Conservation (phyloP, 1,140 invertebrate genomes). For the Phocides pigmalion region DNA sequence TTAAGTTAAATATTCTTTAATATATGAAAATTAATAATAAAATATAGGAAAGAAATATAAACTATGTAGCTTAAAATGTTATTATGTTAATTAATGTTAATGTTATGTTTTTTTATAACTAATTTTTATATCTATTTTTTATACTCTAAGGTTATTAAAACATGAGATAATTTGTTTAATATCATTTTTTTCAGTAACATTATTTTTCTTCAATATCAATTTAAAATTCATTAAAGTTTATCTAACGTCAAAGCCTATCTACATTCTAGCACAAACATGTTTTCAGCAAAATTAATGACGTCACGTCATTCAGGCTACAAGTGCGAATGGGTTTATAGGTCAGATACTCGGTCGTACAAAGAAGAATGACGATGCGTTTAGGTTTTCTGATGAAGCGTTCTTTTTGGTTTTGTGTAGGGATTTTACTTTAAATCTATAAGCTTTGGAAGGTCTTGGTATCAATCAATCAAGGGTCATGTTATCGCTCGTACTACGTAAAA, state of each 20-base stretch:
- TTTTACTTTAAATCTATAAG: neutral
- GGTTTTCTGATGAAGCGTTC: slow-evolving; percentile 3
- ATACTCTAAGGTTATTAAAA: no score
- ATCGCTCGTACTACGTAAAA: no score
- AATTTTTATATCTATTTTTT: no score
- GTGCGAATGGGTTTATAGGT: slow-evolving; percentile 29
- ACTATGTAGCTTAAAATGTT: no score
- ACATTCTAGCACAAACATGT: slow-evolving; percentile 9
- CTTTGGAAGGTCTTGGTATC: neutral
- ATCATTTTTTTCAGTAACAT: neutral
- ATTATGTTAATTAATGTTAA: no score
- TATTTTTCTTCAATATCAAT: neutral
- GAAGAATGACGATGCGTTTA: slow-evolving; percentile 14
- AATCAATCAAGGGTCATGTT: no score
- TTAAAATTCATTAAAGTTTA: slow-evolving; percentile 12
- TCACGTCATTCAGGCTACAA: slow-evolving; percentile 39
- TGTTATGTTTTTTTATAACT: no score
- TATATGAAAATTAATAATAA: no score
- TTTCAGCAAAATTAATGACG: slow-evolving; percentile 45
- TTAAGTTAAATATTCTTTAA: no score
- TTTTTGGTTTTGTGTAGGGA: neutral
- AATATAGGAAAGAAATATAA: no score
- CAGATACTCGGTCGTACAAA: slow-evolving; percentile 9
- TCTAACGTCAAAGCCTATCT: slow-evolving; percentile 2
- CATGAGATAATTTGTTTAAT: no score